phyloP scores from a whole-genome alignment of 2,888 invertebrate genomes.

The Chelonus formosanus region DNA sequence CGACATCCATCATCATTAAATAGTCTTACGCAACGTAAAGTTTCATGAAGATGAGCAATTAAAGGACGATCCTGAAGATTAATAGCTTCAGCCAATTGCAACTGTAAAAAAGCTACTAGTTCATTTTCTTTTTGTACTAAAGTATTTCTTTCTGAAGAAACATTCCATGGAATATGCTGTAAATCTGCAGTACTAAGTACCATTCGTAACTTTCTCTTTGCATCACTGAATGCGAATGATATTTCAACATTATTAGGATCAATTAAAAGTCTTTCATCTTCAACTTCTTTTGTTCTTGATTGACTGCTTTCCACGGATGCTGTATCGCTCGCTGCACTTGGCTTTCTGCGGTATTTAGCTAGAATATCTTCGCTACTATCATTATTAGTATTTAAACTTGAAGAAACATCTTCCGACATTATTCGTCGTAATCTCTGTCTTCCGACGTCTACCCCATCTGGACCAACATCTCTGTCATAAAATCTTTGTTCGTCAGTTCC shows the following conservation, averaged over 20 bases:
- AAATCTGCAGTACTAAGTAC: slow-evolving; percentile 90
- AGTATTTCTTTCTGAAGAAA: slow-evolving; percentile 58
- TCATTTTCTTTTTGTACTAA: slow-evolving; percentile 65
- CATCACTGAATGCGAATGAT: slow-evolving; percentile 73
- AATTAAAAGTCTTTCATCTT: slow-evolving; percentile 65
- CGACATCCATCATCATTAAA: slow-evolving; percentile 78
- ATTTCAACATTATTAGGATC: slow-evolving; percentile 69
- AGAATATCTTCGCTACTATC: slow-evolving; percentile 93
- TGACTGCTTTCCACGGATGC: slow-evolving; percentile 64
- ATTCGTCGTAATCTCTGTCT: slow-evolving; percentile 58
- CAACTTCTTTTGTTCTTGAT: slow-evolving; percentile 64
- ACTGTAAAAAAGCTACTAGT: slow-evolving; percentile 74
- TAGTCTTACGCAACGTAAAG: slow-evolving; percentile 78
- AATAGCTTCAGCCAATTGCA: slow-evolving; percentile 83
- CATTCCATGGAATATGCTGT: slow-evolving; percentile 70
- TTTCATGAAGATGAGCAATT: slow-evolving; percentile 84
- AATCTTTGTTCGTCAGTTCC: slow-evolving; percentile 62
- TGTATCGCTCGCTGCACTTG: slow-evolving; percentile 69
- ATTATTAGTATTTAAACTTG: slow-evolving; percentile 38
- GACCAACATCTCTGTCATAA: slow-evolving; percentile 55
- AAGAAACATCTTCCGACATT: slow-evolving; percentile 63
- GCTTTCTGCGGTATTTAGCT: slow-evolving; percentile 87
- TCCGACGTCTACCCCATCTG: slow-evolving; percentile 47
- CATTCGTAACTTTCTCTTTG: slow-evolving; percentile 88
- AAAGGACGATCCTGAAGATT: slow-evolving; percentile 80